A percentile compares a stretch with the other conserved stretches of the same genome.
These are phyloP conservation scores for Tachycineta bicolor DNA, from an alignment of 2,113 vertebrate species.

Conservation along the genomic window DNA sequence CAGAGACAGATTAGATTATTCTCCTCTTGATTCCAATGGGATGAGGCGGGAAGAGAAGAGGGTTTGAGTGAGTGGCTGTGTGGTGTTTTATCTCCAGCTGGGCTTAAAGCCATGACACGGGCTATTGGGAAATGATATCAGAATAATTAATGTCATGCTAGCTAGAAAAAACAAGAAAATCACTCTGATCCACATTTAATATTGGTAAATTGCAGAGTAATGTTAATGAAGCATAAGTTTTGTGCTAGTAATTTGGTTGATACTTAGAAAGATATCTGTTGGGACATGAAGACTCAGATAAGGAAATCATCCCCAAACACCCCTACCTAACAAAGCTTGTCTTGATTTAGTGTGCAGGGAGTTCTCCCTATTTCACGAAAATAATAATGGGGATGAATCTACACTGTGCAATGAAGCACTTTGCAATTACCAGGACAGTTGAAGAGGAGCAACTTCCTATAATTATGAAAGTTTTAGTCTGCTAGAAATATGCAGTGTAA, in stretches of 20 bases:
- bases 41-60: neutral
- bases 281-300: neutral
- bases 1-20: too few relatives aligned
- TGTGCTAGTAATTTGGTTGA: neutral
- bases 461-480: neutral
- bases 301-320: neutral
- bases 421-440: neutral
- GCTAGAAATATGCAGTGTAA: neutral
- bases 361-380: neutral
- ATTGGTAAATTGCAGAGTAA: neutral
- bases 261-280: neutral
- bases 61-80: neutral
- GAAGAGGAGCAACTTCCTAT: neutral
- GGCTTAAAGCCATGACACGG: neutral
- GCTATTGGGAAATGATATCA: neutral
- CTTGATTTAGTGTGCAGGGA: neutral
- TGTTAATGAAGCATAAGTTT: neutral
- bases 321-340: neutral
- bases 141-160: slow-evolving; percentile 5
- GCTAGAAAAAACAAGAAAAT: neutral
- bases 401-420: neutral
- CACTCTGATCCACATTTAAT: neutral
- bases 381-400: neutral
- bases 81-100: neutral
- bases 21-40: neutral